These are phyloP conservation scores for Myzus persicae DNA, from an alignment of 1,140 invertebrate species.

Conservation along the genomic window DNA sequence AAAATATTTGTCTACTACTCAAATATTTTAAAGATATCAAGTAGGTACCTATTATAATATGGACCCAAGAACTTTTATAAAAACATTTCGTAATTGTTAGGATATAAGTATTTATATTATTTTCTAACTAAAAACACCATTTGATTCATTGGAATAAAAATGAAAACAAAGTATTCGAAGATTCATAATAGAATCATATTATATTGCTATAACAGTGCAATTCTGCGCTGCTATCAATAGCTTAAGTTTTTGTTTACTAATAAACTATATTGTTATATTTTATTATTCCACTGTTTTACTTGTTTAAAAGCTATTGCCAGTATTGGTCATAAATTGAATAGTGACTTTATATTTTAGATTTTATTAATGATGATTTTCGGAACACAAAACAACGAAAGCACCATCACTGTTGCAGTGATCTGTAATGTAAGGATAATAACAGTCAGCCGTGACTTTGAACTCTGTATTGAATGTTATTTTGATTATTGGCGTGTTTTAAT, in stretches of 20 bases:
- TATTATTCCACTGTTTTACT: neutral
- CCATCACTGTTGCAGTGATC: neutral
- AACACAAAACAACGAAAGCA: neutral
- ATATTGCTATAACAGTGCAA: neutral
- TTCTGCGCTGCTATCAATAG: neutral
- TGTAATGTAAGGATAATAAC: neutral
- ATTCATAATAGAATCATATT: neutral
- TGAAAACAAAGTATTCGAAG: neutral
- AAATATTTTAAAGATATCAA: neutral
- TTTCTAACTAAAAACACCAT: neutral
- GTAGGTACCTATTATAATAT: neutral
- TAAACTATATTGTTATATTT: neutral
- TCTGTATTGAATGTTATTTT: neutral
- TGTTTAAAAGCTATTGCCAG: neutral
- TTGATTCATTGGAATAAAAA: neutral
- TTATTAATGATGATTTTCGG: neutral
- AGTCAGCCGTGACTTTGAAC: neutral
- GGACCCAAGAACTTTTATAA: neutral
- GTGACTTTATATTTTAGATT: too few species aligned
- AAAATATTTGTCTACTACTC: neutral
- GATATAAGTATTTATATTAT: neutral
- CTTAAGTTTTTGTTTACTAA: neutral
- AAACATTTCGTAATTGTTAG: neutral
- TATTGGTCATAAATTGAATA: neutral
- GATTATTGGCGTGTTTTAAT: neutral